phyloP scores from a whole-genome alignment of 1,140 invertebrate genomes.

The Triops cancriformis region DNA sequence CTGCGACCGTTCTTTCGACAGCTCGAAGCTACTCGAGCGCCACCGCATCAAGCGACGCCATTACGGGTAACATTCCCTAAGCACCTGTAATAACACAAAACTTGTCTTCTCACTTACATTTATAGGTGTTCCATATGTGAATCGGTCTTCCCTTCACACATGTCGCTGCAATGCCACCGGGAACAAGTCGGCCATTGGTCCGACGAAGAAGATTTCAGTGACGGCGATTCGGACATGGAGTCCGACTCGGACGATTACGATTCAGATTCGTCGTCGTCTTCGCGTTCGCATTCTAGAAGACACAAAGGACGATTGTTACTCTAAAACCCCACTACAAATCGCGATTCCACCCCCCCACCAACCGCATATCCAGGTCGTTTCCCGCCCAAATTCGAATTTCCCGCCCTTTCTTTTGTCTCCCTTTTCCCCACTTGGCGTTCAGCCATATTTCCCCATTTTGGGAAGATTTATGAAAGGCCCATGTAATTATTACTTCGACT shows the following conservation, averaged over 20 bases:
- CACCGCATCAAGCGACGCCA: slow-evolving; percentile 15
- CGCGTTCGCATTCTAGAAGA: not conserved
- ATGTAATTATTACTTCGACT: not conserved
- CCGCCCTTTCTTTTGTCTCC: no score
- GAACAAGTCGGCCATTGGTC: slow-evolving; percentile 23
- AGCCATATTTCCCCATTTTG: not conserved
- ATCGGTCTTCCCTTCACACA: slow-evolving; percentile 15
- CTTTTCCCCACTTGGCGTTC: no score
- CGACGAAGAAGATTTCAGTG: slow-evolving; percentile 16
- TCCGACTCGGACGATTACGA: not conserved
- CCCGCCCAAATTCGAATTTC: no score
- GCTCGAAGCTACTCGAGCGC: slow-evolving; percentile 9
- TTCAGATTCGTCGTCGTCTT: not conserved
- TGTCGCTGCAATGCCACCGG: not conserved
- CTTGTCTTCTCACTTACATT: not conserved
- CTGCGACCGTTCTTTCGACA: slow-evolving; percentile 17
- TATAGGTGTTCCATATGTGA: slow-evolving; percentile 18
- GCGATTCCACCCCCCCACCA: not conserved
- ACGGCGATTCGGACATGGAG: not conserved
- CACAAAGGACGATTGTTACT: not conserved
- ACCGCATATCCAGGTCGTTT: not conserved
- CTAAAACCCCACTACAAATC: not conserved
- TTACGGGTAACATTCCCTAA: slow-evolving; percentile 19
- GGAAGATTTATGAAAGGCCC: not conserved
- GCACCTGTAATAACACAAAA: not conserved